These are phyloP conservation scores for Paralichthys olivaceus DNA, from an alignment of 2,113 vertebrate genomes.

Conservation along the genomic window DNA sequence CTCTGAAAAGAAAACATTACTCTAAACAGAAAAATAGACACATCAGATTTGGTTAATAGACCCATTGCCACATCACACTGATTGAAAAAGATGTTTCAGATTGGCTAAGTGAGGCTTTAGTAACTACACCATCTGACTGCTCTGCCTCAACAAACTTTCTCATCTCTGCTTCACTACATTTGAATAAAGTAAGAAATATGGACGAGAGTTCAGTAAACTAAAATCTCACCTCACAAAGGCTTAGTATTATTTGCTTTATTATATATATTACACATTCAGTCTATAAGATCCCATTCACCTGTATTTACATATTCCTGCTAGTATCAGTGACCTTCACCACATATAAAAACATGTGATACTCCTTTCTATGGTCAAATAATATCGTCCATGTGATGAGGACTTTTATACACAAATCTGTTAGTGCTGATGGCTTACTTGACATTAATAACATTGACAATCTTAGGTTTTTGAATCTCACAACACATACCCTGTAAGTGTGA, in stretches of 20 bases:
- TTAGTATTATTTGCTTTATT: not conserved
- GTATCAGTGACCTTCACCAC: too few species aligned
- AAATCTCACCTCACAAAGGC: not conserved
- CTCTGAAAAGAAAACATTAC: conserved; percentile 42
- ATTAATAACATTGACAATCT: too few species aligned
- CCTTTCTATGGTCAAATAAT: too few species aligned
- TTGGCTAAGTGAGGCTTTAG: conserved; percentile 20
- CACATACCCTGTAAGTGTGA: too few species aligned
- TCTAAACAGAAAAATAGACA: conserved; percentile 42
- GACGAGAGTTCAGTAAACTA: not conserved
- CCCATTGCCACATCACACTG: conserved; percentile 28
- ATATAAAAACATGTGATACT: too few species aligned
- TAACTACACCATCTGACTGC: conserved; percentile 22
- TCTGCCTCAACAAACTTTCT: conserved; percentile 10
- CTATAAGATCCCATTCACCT: not conserved
- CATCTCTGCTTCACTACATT: not conserved
- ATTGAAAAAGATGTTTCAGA: conserved; percentile 48
- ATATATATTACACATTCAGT: not conserved
- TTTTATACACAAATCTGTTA: too few species aligned
- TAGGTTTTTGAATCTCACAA: too few species aligned
- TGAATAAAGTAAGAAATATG: not conserved
- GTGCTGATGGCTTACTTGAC: too few species aligned
- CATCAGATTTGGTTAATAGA: conserved; percentile 54
- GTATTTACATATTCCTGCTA: not conserved
- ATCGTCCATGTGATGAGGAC: too few species aligned